Evolutionary conservation across 2,113 vertebrate species (phyloP).

Genomic region (Anhinga rufa): DNA sequence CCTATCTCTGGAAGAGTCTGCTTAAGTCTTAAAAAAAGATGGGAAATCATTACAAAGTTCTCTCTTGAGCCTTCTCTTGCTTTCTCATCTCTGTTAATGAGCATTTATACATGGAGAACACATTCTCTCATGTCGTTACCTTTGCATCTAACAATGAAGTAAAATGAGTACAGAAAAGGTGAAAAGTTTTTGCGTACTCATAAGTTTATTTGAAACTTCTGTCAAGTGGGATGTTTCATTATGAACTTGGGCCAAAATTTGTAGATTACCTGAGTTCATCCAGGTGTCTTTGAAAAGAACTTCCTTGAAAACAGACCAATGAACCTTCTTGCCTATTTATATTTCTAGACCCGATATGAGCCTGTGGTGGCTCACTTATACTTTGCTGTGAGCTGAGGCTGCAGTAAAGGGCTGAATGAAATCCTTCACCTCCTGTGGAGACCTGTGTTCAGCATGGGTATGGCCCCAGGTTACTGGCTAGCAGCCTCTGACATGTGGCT

Average conservation of each 20-base stretch:
- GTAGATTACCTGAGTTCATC: neutral
- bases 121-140: neutral
- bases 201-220: neutral
- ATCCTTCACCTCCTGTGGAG: neutral
- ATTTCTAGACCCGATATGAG: neutral
- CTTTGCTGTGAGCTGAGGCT: neutral
- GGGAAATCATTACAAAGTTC: neutral
- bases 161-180: neutral
- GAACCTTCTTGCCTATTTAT: neutral
- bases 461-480: neutral
- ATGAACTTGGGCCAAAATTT: neutral
- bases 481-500: neutral
- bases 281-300: neutral
- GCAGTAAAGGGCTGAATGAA: neutral
- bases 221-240: neutral
- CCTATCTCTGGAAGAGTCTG: neutral
- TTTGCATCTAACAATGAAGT: neutral
- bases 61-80: neutral
- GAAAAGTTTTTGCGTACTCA: neutral
- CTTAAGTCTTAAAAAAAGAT: neutral
- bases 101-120: neutral
- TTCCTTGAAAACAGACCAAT: neutral
- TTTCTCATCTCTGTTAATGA: neutral
- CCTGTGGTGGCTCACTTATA: neutral
- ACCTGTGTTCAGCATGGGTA: fast-evolving